Conservation (phyloP, 2,797 vertebrate genomes). For the Sarcophilus harrisii region DNA sequence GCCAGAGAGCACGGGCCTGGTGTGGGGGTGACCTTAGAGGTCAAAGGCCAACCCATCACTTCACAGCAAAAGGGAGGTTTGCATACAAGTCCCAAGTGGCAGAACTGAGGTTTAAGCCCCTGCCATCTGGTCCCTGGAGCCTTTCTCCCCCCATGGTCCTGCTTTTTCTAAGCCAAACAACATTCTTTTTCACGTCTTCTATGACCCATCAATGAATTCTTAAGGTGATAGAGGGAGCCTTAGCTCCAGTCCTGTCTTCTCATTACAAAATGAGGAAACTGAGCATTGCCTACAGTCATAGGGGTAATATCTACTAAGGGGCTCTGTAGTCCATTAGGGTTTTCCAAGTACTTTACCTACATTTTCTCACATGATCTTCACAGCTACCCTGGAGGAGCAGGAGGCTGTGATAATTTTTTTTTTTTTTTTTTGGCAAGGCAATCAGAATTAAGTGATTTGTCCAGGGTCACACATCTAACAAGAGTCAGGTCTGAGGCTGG, state of each 20-base stretch:
- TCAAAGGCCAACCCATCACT: background rate
- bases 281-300: background rate
- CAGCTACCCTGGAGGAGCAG: background rate
- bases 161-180: background rate
- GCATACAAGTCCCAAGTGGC: background rate
- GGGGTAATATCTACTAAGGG: background rate
- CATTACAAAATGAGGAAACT: background rate
- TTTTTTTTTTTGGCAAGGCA: too few species aligned
- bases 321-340: background rate
- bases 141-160: background rate
- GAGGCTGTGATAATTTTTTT: too few species aligned
- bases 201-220: background rate
- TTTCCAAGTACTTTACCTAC: background rate
- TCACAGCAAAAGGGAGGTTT: background rate
- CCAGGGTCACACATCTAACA: too few species aligned
- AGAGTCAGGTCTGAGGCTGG: too few species aligned
- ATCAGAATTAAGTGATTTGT: too few species aligned
- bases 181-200: background rate
- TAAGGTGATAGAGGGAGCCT: background rate
- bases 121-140: background rate
- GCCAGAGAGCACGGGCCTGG: background rate
- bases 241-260: background rate
- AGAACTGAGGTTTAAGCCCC: background rate
- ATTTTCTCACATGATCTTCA: background rate
- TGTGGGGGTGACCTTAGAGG: background rate